These are phyloP conservation scores for Amphilophus citrinellus DNA, from an alignment of 2,113 vertebrate species.

Conservation along the genomic window DNA sequence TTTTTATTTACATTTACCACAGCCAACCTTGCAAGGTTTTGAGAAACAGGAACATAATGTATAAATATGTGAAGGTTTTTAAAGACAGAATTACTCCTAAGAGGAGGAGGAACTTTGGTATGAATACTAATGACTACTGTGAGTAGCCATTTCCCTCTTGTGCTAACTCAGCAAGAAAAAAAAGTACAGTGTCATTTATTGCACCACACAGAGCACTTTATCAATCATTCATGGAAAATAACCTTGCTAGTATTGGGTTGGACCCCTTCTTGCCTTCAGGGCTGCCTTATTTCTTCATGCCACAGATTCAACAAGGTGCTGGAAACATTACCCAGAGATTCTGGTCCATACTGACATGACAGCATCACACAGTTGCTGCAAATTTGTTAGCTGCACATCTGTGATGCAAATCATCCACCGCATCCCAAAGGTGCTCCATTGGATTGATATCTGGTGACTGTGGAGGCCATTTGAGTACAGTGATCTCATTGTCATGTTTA, in stretches of 20 bases:
- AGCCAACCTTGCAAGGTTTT: not conserved
- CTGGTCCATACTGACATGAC: not conserved
- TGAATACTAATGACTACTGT: not conserved
- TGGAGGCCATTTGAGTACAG: no score
- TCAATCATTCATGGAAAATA: not conserved
- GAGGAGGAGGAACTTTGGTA: not conserved
- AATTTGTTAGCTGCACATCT: not conserved
- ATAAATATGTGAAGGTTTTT: not conserved
- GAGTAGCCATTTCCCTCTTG: not conserved
- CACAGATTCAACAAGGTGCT: no score
- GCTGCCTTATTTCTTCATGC: no score
- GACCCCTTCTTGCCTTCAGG: no score
- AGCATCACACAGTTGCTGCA: not conserved
- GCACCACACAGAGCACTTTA: not conserved
- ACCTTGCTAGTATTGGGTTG: not conserved
- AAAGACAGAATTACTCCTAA: not conserved
- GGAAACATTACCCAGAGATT: no score
- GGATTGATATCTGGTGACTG: not conserved
- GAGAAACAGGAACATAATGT: not conserved
- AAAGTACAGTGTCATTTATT: not conserved
- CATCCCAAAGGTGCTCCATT: not conserved
- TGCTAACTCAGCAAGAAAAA: slow-evolving; percentile 1
- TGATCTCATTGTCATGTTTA: no score
- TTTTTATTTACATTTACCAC: not conserved
- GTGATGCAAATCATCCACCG: not conserved